Base-by-base conservation (phyloP, 2,888 invertebrate species). In the Apodemia mormo region DNA sequence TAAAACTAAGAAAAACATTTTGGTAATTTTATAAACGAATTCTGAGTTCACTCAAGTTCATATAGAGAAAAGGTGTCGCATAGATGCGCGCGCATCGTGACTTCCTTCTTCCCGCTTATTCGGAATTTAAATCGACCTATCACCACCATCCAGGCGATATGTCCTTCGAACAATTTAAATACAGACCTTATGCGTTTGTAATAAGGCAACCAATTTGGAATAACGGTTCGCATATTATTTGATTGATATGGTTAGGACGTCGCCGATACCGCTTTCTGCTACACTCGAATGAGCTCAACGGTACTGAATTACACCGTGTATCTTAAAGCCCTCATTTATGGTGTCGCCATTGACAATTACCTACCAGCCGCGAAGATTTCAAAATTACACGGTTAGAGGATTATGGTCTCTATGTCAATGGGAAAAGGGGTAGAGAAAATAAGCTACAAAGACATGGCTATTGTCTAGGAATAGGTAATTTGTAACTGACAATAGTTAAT, bases 41-140 rank as follows among this genome's bases (percentile, higher is more conserved):
- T 74, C 73, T 74, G 87, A 81, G 92, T 90, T 92, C 92, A 92
- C 78, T 85, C 82, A 87, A 87, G 90, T 91, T 92, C 89, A 88
- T 80, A 84, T 86, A 87, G 87, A 87, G 91, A 92, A 92, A 92
- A 89, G 90, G 91, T 87, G 88, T 90, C 89, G 91, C 87, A 86
- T 89, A 90, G 89, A 91, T 87, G 90, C 88, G 88, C 83, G 82
- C 78, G 82, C 81, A 82, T 82, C 90, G 89, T 89, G 91, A 92
- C 92, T 92, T 92, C 92, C 92, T 92, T 90, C 89, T 91, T 91
- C 92, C 91, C 86, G 87, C 92, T 90, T 89, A 89, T 90, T 85
- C 91, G 85, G 92, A 92, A 92, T 92, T 92, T 92, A 90, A 92
- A 92, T 90, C 84, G 87, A 84, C 87, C 88, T 83, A 88, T 88